These are phyloP conservation scores for Lasioglossum oenotherae DNA, from an alignment of 2,888 invertebrate genomes.

Conservation along the genomic window DNA sequence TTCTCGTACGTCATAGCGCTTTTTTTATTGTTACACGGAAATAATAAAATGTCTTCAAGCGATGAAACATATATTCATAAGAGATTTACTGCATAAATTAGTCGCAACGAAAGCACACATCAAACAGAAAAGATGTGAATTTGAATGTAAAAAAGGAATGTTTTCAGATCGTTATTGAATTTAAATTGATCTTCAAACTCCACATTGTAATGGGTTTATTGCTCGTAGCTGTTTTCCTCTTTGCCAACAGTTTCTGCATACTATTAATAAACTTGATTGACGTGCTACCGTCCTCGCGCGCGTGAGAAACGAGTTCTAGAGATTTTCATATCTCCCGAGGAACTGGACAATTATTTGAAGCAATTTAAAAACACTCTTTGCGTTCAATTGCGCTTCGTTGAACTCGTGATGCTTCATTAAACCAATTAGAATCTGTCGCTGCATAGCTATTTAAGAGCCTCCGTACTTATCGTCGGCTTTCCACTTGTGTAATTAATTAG, in stretches of 20 bases:
- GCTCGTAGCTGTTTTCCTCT: not conserved
- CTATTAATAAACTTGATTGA: not conserved
- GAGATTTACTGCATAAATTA: no score
- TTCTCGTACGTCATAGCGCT: not conserved
- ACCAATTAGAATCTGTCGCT: slow-evolving; percentile 9
- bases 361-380: slow-evolving; percentile 23
- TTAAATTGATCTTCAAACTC: not conserved
- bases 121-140: no score
- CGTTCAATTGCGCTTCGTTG: slow-evolving; percentile 48
- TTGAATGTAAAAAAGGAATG: not conserved
- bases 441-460: not conserved
- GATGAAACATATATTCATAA: not conserved
- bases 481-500: not conserved
- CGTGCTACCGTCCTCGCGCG: no score
- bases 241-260: not conserved
- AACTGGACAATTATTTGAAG: not conserved
- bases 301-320: not conserved
- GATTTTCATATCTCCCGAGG: not conserved
- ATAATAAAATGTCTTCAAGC: not conserved
- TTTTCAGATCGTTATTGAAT: not conserved
- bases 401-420: slow-evolving; percentile 30
- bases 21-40: not conserved
- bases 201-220: not conserved
- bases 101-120: no score
- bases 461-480: not conserved